Evolutionary conservation across 2,113 vertebrate species (phyloP).

Genomic region (Psilopogon haemacephalus): DNA sequence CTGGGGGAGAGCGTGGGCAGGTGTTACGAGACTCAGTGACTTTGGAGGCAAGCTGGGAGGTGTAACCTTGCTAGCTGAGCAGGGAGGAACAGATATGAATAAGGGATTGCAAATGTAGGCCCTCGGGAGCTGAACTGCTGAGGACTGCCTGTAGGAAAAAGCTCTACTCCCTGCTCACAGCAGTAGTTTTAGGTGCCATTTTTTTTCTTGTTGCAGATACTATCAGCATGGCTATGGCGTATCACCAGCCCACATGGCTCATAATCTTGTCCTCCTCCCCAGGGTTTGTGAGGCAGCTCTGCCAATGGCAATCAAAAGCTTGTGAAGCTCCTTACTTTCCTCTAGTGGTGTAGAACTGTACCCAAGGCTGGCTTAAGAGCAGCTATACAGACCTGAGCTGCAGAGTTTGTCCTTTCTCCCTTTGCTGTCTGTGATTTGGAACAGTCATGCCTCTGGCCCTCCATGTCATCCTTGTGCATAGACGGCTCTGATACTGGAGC

Average conservation of each 20-base stretch:
- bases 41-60: conserved; percentile 16
- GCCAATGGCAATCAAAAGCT: neutral
- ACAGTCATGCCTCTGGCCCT: neutral
- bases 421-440: neutral
- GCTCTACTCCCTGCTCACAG: conserved; percentile 37
- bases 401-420: neutral
- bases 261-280: conserved; percentile 1
- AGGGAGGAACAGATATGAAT: neutral
- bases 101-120: neutral
- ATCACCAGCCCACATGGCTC: conserved; percentile 57
- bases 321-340: neutral
- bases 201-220: conserved; percentile 51
- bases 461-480: neutral
- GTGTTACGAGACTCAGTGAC: conserved; percentile 3
- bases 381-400: neutral
- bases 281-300: neutral
- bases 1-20: conserved; percentile 34
- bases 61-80: conserved; percentile 37
- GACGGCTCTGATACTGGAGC: neutral
- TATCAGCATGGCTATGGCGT: conserved; percentile 48
- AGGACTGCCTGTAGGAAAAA: conserved; percentile 6
- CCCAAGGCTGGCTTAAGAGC: neutral
- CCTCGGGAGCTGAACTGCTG: neutral
- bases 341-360: neutral
- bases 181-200: conserved; percentile 26